Conservation (phyloP, 2,113 vertebrate species). For the Osmerus eperlanus region DNA sequence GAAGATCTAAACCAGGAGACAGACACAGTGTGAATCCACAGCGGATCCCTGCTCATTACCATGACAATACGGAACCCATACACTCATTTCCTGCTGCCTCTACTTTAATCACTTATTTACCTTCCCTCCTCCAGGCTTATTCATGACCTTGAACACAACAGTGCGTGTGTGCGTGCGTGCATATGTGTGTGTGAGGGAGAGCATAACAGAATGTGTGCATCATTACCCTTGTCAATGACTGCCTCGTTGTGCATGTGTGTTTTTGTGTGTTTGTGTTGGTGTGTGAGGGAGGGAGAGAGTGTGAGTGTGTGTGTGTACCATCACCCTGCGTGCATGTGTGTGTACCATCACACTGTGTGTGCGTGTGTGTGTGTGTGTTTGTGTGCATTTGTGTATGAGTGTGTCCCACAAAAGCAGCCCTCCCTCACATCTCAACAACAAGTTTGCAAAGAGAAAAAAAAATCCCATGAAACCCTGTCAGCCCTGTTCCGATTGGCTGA, state of each 20-base stretch:
- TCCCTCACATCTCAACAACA: conserved; percentile 24
- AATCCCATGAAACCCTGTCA: conserved; percentile 41
- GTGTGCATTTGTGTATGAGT: neutral
- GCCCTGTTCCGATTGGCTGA: conserved; percentile 64
- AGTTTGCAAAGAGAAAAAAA: neutral
- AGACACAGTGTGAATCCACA: conserved; percentile 7
- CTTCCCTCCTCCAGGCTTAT: conserved; percentile 35
- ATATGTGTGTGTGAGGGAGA: conserved; percentile 28
- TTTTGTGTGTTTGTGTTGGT: neutral
- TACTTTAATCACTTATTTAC: conserved; percentile 60
- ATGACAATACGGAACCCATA: conserved; percentile 53
- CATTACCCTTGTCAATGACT: neutral
- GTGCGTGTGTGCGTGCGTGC: neutral
- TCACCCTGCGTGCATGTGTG: neutral
- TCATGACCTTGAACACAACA: conserved; percentile 54
- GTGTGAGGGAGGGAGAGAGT: neutral
- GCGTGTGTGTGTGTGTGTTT: neutral
- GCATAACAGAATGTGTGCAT: conserved; percentile 3
- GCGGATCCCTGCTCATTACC: conserved; percentile 45
- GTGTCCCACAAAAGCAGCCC: conserved; percentile 26
- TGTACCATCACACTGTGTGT: neutral
- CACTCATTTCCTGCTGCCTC: conserved; percentile 33
- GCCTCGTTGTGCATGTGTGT: conserved; percentile 16
- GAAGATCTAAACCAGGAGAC: neutral
- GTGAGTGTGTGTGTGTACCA: neutral